A percentile compares a stretch with the other conserved stretches of the same genome.
These are phyloP conservation scores for Dolichopus griseipennis DNA, from an alignment of 2,888 invertebrate species.

Conservation along the genomic window DNA sequence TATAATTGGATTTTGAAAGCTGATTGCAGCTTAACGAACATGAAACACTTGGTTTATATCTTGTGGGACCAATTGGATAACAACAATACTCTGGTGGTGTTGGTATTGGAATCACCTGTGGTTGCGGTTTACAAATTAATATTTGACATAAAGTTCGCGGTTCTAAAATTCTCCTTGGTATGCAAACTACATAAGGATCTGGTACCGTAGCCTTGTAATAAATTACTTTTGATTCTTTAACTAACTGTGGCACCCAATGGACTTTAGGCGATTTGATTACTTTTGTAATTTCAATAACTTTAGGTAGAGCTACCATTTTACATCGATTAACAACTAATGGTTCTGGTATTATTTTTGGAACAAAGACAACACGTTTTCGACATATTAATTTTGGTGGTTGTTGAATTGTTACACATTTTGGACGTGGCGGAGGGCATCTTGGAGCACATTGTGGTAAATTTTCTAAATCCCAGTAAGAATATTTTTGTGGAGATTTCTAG, in stretches of 20 bases:
- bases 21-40: slow-evolving; percentile 31
- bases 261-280: slow-evolving; percentile 35
- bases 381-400: slow-evolving; percentile 36
- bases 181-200: slow-evolving; percentile 38
- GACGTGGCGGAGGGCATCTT: slow-evolving; percentile 33
- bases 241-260: slow-evolving; percentile 37
- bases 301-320: slow-evolving; percentile 34
- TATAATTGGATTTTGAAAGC: slow-evolving; percentile 15
- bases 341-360: slow-evolving; percentile 34
- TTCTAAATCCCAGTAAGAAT: slow-evolving; percentile 33
- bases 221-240: slow-evolving; percentile 36
- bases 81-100: slow-evolving; percentile 36
- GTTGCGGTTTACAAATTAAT: slow-evolving; percentile 37
- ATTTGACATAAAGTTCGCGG: slow-evolving; percentile 38
- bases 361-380: slow-evolving; percentile 37
- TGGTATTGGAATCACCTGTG: slow-evolving; percentile 37
- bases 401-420: slow-evolving; percentile 38
- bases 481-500: slow-evolving; percentile 35
- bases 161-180: slow-evolving; percentile 34
- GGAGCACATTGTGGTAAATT: slow-evolving; percentile 36
- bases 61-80: slow-evolving; percentile 36
- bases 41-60: slow-evolving; percentile 31
- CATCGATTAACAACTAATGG: slow-evolving; percentile 37
- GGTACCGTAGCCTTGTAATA: slow-evolving; percentile 36
- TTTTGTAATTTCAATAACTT: slow-evolving; percentile 35